Evolutionary conservation across 1,140 invertebrate genomes (phyloP).

Genomic region (Fopius arisanus): DNA sequence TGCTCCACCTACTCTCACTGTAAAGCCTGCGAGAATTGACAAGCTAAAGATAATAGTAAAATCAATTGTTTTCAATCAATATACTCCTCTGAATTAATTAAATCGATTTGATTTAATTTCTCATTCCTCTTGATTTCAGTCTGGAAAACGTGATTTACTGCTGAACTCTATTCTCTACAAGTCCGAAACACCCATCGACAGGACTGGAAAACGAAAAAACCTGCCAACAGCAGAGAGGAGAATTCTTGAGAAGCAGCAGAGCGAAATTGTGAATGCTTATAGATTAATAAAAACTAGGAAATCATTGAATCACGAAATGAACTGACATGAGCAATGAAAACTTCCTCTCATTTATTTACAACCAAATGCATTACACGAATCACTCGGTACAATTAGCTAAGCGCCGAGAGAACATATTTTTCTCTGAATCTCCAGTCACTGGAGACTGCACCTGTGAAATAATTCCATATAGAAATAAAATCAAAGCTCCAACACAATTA

Average conservation of each 20-base stretch:
- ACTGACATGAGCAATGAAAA: neutral
- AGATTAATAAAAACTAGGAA: conserved; percentile 65
- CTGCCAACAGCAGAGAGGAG: conserved; percentile 65
- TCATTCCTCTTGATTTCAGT: too few species aligned
- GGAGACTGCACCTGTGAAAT: too few species aligned
- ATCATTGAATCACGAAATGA: conserved; percentile 2
- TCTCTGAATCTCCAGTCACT: too few species aligned
- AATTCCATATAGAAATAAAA: too few species aligned
- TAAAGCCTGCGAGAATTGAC: conserved; percentile 61
- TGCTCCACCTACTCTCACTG: conserved; percentile 69
- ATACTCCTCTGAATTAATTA: too few species aligned
- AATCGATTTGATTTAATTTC: too few species aligned
- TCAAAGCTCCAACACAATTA: too few species aligned
- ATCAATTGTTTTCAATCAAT: too few species aligned
- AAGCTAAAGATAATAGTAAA: conserved; percentile 59
- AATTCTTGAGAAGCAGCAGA: conserved; percentile 68
- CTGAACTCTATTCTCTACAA: conserved; percentile 59
- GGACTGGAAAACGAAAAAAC: conserved; percentile 68
- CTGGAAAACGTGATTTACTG: conserved; percentile 67
- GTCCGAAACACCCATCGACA: conserved; percentile 48
- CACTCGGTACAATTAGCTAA: too few species aligned
- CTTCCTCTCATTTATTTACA: too few species aligned
- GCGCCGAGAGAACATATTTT: too few species aligned
- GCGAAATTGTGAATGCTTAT: conserved; percentile 69
- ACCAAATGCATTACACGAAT: too few species aligned